Base-by-base conservation (phyloP, 2,797 vertebrate genomes). In the Manis crassicaudata region DNA sequence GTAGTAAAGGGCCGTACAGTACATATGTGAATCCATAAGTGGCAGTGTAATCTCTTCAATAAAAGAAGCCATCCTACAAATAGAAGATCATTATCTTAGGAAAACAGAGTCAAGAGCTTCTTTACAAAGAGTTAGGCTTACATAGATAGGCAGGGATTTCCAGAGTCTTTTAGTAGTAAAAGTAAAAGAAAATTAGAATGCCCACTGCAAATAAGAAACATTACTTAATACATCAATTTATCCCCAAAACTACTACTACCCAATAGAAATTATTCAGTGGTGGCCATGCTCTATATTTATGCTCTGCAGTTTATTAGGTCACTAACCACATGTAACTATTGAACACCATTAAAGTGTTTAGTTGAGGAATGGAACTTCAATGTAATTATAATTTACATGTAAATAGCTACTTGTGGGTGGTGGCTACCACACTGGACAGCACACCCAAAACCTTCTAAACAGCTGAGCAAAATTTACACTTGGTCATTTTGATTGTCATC, bases 241-340 rank as follows among this genome's bases (percentile, higher is more conserved):
- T 83, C 21, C 12, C 40, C 29, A 79, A 85, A 2, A 16, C 16
- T 43, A 79, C 54, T 4, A 3, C 17, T 40, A 21, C 62, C 7
- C 62, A 70, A 21, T 4, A 77, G 20, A 52, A 60, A 3, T 82
- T 37, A 43, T 13, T 6, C n/a, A 10, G 6, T 11, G 10, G 7
- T 90, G 3, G 25, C 9, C n/a, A 25, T 9, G 43, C 20, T 68
- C 50, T 58, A 1, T 67, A 16, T 29, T 16, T 68, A 12, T 18
- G 54, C 25, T 21, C 20, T n/a, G 10, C 0, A 6, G 12, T 5
- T 29, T 3, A 2, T 7, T 27, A 27, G 27, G n/a, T 7, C 62
- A 40, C 35, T 8, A 43, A 70, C 4, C n/a, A n/a, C 11, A n/a
- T 5, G 0, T 12, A 60, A 10, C 62, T 70, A 14, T 18, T 40